Base-by-base conservation (phyloP, 2,113 vertebrate genomes). In the Phoxinus phoxinus region DNA sequence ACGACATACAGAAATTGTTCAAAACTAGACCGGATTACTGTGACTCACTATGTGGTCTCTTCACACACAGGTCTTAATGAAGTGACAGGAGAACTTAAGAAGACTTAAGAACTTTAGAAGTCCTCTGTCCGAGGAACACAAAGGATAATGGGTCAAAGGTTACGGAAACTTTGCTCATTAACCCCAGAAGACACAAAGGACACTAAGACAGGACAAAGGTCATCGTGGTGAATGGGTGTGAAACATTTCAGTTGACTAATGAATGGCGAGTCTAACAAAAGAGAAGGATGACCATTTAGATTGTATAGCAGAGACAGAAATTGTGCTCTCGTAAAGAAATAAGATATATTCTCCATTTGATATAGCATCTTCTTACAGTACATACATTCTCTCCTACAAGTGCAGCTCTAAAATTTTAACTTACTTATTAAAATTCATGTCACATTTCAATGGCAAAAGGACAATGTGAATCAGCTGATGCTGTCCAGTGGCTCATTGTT, bases 371-470 rank as follows among this genome's bases (percentile, higher is more conserved):
- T 63, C 35, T 25, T 30, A 41, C 27, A 27, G 19, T 8, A 12
- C 15, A 25, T 13, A 19, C 32, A 61, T 32, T 7, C 19, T 32
- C 8, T 79, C 44, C 27, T 10, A 41, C 37, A 65, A 27, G 56
- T 59, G 56, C 30, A 58, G 56, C 32, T 27, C 30, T 41, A n/a
- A 56, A 51, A 67, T 19, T 59, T 10, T 41, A n/a, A 27, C 46
- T 27, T 58, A 6, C 53, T 73, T 80, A 51, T 84, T 72, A 30
- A 84, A 74, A 81, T 84, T 65, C 86, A 84, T 1, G 17, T 80
- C 76, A 81, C 82, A 65, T 44, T 61, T 87, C 76, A 80, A 84
- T 84, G 75, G 65, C 65, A 72, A 65, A 21, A 53, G 73, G 76
- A 63, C 21, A 35, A 73, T 61, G 44, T n/a, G 17, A 63, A 23